Evolutionary conservation across 2,113 vertebrate genomes (phyloP).

Genomic region (Myrmecophaga tridactyla): DNA sequence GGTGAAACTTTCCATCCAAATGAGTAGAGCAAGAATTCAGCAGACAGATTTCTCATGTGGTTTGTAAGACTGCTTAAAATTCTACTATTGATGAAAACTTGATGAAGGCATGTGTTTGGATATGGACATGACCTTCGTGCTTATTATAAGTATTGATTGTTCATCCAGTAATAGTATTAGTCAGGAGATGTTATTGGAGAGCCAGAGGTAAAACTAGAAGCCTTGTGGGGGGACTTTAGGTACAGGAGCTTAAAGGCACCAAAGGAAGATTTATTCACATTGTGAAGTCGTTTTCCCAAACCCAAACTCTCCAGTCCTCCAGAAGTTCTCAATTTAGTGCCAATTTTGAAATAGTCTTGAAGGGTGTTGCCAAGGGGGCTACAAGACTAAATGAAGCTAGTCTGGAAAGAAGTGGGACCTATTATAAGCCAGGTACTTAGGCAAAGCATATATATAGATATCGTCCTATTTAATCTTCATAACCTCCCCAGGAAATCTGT

Average conservation of each 20-base stretch:
- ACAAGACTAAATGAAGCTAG: not conserved
- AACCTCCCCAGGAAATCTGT: not conserved
- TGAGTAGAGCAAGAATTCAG: not conserved
- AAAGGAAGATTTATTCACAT: not conserved
- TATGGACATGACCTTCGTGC: not conserved
- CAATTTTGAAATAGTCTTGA: not conserved
- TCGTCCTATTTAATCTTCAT: not conserved
- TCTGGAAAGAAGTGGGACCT: not conserved
- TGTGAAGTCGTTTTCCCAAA: not conserved
- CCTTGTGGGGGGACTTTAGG: not conserved
- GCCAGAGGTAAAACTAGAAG: not conserved
- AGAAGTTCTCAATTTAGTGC: not conserved
- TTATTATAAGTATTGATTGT: not conserved
- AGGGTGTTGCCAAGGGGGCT: not conserved
- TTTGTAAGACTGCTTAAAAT: not conserved
- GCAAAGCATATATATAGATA: not conserved
- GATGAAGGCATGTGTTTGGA: not conserved
- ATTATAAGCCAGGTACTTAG: not conserved
- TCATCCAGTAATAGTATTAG: not conserved
- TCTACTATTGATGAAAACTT: not conserved
- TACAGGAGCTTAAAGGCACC: not conserved
- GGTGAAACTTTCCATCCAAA: not conserved
- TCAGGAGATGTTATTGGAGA: not conserved
- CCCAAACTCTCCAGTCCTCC: not conserved
- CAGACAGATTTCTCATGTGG: not conserved